phyloP scores from a whole-genome alignment of 2,888 invertebrate genomes.

The Tanypteryx hageni region DNA sequence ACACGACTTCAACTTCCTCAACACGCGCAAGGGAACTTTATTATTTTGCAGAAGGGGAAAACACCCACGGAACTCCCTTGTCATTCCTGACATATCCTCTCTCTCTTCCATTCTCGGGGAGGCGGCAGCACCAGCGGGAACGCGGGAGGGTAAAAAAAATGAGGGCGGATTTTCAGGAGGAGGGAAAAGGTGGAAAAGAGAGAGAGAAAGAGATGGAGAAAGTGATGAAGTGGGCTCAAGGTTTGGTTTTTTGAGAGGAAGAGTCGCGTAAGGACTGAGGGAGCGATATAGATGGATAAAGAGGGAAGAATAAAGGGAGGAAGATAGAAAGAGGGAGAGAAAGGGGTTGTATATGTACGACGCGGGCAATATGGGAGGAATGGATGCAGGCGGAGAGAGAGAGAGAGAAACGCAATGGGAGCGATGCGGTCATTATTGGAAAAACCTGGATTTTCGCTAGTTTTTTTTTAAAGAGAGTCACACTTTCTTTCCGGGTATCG shows the following conservation, averaged over 20 bases:
- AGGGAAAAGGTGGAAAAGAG: slow-evolving; percentile 5
- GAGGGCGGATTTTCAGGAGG: not conserved
- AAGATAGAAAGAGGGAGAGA: slow-evolving; percentile 3
- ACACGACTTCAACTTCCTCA: slow-evolving; percentile 62
- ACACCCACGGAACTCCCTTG: slow-evolving; percentile 63
- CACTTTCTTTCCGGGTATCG: too few relatives aligned
- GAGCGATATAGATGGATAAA: not conserved
- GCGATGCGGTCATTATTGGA: too few relatives aligned
- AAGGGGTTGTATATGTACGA: not conserved
- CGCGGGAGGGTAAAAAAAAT: too few relatives aligned
- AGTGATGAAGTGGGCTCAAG: not conserved
- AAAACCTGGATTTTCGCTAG: too few relatives aligned
- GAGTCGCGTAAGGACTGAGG: not conserved
- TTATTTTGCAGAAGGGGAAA: slow-evolving; percentile 55
- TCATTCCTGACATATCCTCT: slow-evolving; percentile 63
- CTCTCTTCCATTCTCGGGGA: not conserved
- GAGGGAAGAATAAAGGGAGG: not conserved
- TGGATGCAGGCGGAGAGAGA: not conserved
- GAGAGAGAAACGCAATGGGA: not conserved
- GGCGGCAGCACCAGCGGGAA: slow-evolving; percentile 48
- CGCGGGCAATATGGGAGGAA: not conserved
- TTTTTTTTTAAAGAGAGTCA: too few relatives aligned
- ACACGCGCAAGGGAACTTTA: slow-evolving; percentile 60
- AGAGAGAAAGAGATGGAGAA: not conserved
- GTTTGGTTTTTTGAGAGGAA: not conserved